Evolutionary conservation across 1,140 invertebrate genomes (phyloP).

Genomic region (Pachyrhynchus sulphureomaculatus): DNA sequence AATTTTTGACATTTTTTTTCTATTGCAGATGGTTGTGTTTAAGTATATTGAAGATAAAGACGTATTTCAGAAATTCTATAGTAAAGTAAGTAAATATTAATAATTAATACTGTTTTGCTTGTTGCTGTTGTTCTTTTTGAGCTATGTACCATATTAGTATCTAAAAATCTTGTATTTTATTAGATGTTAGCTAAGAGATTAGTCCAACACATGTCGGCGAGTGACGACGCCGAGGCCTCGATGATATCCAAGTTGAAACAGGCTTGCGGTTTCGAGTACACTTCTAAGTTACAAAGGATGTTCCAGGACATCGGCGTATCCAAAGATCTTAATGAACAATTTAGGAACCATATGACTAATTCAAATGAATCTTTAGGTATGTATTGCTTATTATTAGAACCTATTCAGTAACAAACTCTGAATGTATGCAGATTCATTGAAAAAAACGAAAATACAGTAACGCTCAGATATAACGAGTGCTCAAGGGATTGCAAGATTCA

Average conservation of each 20-base stretch:
- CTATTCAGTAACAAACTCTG: background rate
- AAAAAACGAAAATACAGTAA: too few species aligned
- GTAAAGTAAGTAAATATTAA: slow-evolving; percentile 66
- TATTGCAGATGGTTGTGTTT: slow-evolving; percentile 88
- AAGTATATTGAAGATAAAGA: slow-evolving; percentile 99
- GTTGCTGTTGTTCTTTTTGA: too few species aligned
- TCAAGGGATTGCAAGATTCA: too few species aligned
- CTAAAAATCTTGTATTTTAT: too few species aligned
- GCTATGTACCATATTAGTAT: too few species aligned
- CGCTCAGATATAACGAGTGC: too few species aligned
- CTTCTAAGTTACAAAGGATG: slow-evolving; percentile 98
- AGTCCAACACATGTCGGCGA: slow-evolving; percentile 96
- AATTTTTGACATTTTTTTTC: slow-evolving; percentile 23
- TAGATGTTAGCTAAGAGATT: slow-evolving; percentile 93
- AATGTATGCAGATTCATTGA: background rate
- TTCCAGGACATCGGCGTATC: slow-evolving; percentile 98
- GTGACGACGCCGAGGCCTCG: slow-evolving; percentile 97
- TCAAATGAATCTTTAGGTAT: slow-evolving; percentile 75
- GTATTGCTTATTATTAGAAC: slow-evolving; percentile 74
- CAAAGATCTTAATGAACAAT: slow-evolving; percentile 95
- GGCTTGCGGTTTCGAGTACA: slow-evolving; percentile 99
- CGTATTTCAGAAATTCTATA: slow-evolving; percentile 99
- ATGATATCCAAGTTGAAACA: slow-evolving; percentile 99
- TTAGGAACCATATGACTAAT: slow-evolving; percentile 55
- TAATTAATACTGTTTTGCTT: too few species aligned